A percentile compares a stretch with the other conserved stretches of the same genome.
Conservation (phyloP, 2,888 invertebrate species). For the Amaurobius ferox region DNA sequence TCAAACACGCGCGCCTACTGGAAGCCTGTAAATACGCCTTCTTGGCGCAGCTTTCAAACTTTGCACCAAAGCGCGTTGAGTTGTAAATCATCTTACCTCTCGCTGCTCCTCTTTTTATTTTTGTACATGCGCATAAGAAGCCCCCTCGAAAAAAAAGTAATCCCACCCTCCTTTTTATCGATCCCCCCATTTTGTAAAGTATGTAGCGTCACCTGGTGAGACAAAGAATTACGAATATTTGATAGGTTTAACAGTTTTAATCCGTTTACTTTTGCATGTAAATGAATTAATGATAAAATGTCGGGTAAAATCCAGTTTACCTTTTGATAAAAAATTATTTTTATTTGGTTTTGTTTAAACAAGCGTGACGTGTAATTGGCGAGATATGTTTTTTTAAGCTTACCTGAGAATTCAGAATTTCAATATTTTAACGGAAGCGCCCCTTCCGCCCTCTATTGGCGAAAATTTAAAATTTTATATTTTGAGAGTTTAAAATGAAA, state of each 20-base stretch:
- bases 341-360: no score
- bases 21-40: slow-evolving; percentile 13
- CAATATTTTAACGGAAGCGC: background rate
- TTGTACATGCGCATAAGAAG: slow-evolving; percentile 36
- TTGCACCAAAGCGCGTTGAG: background rate
- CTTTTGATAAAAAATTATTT: no score
- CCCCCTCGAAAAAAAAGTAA: background rate
- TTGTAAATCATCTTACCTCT: background rate
- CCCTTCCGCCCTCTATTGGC: slow-evolving; percentile 54
- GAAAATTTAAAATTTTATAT: slow-evolving; percentile 28
- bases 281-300: background rate
- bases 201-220: slow-evolving; percentile 60
- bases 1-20: background rate
- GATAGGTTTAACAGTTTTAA: background rate
- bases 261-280: background rate
- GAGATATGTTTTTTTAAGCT: no score
- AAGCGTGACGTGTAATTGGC: no score
- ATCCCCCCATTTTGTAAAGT: slow-evolving; percentile 38
- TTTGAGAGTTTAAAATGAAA: no score
- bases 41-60: background rate
- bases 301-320: no score
- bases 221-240: slow-evolving; percentile 37
- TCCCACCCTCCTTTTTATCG: slow-evolving; percentile 25
- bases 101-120: background rate
- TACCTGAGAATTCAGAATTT: background rate